These are phyloP conservation scores for Orius insidiosus DNA, from an alignment of 1,140 invertebrate genomes.

Conservation along the genomic window DNA sequence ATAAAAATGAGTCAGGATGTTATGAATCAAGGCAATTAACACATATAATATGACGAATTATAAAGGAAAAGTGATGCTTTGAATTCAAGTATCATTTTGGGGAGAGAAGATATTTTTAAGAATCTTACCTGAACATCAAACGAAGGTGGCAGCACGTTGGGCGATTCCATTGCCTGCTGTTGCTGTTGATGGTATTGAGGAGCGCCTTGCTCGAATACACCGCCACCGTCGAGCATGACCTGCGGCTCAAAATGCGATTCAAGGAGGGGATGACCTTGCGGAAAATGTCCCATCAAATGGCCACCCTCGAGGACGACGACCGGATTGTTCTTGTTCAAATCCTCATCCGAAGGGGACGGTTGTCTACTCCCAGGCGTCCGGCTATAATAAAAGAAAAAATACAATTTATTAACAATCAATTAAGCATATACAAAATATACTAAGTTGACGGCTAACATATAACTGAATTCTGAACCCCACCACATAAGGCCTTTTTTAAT, in stretches of 20 bases:
- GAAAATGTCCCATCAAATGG: conserved; percentile 34
- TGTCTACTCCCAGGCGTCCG: conserved; percentile 77
- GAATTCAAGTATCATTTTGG: no score
- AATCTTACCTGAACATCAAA: conserved; percentile 34
- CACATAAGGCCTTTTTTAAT: not conserved
- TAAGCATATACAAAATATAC: no score
- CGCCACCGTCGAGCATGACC: conserved; percentile 18
- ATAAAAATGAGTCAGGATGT: no score
- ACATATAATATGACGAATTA: no score
- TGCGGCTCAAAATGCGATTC: conserved; percentile 20
- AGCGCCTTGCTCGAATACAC: conserved; percentile 14
- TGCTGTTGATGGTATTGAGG: conserved; percentile 28
- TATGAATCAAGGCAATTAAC: no score
- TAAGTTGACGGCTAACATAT: not conserved
- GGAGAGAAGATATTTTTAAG: no score
- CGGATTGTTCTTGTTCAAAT: conserved; percentile 40
- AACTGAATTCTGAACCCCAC: not conserved
- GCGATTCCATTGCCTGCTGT: conserved; percentile 35
- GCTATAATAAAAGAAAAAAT: conserved; percentile 29
- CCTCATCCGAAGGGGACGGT: conserved; percentile 75
- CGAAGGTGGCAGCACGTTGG: conserved; percentile 27
- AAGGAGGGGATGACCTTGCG: conserved; percentile 27
- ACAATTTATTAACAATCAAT: not conserved
- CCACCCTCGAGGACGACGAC: conserved; percentile 26
- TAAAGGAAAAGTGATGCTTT: no score